Base-by-base conservation (phyloP, 2,797 vertebrate species). In the Paratrypauchen microcephalus region DNA sequence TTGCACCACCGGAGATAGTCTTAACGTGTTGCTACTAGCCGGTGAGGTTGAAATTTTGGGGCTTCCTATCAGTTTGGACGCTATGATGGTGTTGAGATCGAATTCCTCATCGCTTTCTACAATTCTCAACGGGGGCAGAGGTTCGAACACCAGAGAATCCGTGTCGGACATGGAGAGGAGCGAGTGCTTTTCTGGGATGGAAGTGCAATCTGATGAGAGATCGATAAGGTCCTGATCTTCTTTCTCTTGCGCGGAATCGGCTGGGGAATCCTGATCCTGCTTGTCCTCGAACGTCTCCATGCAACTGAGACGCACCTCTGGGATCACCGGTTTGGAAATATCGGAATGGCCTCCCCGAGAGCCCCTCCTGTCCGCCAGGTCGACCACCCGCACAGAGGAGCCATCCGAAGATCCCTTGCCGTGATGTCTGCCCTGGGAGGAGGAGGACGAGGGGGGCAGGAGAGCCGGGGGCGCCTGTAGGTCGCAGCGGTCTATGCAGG, bases 41-140 rank as follows among this genome's bases (percentile, higher is more conserved):
- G 94, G 88, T 3, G 93, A 93, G 5, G 88, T 76, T 0, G 91
- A 88, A 32, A 93, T 58, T 68, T 91, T 92, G 4, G 88, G 83
- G 65, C 86, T 89, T 0, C 87, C 91, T 0, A 86, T 90, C 50
- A 92, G 85, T 0, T 84, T 93, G 70, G 91, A 88, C 59, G 83
- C 74, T 16, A 89, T 69, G 47, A 91, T 70, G 69, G 83, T 72
- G 66, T 70, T 89, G 1, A 90, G 77, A 86, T 97, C 96, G 36
- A 96, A 96, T 72, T 98, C 97, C 77, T 99, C 98, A 24, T 99
- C 96, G 0, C 97, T 99, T 86, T 99, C 98, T 15, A 99, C 96
- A 26, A 99, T 99, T 77, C 97, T 92, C 72, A 99, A 92, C 8
- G 98, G 97, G 47, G 98, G 98, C 72, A 99, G 90, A 0, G 94